phyloP scores from a whole-genome alignment of 2,888 invertebrate species.

The Gryllus longicercus region DNA sequence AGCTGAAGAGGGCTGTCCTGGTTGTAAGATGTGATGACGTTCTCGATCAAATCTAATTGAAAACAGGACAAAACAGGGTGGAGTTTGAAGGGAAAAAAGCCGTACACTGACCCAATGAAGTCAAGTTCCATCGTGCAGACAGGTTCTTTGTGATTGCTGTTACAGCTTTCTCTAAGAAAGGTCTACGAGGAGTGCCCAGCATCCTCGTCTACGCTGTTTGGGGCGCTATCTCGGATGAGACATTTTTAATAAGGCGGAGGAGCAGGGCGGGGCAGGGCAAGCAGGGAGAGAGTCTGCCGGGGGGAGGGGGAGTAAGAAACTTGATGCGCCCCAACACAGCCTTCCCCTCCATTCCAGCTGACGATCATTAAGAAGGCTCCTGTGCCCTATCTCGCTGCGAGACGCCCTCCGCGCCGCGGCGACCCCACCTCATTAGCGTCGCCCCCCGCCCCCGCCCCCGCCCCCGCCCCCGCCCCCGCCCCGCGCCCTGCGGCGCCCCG shows the following conservation, averaged over 20 bases:
- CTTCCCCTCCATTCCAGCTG: slow-evolving; percentile 6
- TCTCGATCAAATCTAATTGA: background rate
- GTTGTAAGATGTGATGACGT: background rate
- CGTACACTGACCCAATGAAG: background rate
- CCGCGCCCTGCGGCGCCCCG: no score
- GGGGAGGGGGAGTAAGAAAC: background rate
- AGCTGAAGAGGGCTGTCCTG: background rate
- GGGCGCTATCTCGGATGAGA: background rate
- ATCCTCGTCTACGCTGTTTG: background rate
- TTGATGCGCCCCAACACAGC: background rate
- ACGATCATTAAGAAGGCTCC: slow-evolving; percentile 17
- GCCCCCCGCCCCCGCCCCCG: background rate
- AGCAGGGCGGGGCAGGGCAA: background rate
- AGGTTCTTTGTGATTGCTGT: background rate
- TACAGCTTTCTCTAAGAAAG: background rate
- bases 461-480: background rate
- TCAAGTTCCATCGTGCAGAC: background rate
- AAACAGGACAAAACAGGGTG: background rate
- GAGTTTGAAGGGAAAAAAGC: background rate
- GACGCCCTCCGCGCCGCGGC: background rate
- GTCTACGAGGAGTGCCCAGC: background rate
- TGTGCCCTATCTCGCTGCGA: background rate
- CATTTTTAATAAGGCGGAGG: background rate
- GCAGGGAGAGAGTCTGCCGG: background rate
- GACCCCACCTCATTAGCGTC: slow-evolving; percentile 2